Conservation (phyloP, 2,888 invertebrate species). For the Theodoxus fluviatilis region DNA sequence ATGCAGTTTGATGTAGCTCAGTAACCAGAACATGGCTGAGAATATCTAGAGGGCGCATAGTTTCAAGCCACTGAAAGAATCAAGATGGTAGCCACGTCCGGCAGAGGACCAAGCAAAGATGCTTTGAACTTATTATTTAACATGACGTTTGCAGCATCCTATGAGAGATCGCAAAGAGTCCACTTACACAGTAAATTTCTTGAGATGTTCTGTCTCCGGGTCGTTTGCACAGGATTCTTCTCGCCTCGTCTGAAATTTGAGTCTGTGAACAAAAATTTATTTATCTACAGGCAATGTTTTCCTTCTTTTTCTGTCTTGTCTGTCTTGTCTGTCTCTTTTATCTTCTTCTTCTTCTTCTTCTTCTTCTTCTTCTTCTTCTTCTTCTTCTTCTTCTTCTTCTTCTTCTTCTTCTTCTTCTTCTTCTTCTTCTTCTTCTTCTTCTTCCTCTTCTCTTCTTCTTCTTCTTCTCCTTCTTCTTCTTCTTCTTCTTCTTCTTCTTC, state of each 20-base stretch:
- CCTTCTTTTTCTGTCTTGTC: neutral
- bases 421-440: too few species aligned
- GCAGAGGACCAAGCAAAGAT: too few species aligned
- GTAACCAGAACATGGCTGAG: neutral
- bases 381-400: too few species aligned
- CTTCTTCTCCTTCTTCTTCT: too few species aligned
- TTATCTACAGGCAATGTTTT: neutral
- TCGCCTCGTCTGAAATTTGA: constrained; percentile 44
- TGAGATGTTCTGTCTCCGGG: constrained; percentile 38
- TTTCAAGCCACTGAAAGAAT: neutral
- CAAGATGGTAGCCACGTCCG: too few species aligned
- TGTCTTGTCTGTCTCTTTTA: neutral
- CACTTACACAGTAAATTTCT: constrained; percentile 45
- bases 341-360: too few species aligned
- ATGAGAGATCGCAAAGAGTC: neutral
- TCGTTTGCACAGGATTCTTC: constrained; percentile 40
- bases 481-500: too few species aligned
- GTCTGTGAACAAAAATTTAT: constrained; percentile 34
- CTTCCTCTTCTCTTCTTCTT: too few species aligned
- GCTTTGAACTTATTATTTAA: too few species aligned
- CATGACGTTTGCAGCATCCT: neutral
- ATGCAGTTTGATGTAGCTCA: neutral
- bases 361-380: too few species aligned
- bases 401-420: too few species aligned
- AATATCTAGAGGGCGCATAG: neutral